A percentile compares a stretch with the other conserved stretches of the same genome.
Evolutionary conservation across 2,113 vertebrate species (phyloP).

Genomic region (Chloebia gouldiae): DNA sequence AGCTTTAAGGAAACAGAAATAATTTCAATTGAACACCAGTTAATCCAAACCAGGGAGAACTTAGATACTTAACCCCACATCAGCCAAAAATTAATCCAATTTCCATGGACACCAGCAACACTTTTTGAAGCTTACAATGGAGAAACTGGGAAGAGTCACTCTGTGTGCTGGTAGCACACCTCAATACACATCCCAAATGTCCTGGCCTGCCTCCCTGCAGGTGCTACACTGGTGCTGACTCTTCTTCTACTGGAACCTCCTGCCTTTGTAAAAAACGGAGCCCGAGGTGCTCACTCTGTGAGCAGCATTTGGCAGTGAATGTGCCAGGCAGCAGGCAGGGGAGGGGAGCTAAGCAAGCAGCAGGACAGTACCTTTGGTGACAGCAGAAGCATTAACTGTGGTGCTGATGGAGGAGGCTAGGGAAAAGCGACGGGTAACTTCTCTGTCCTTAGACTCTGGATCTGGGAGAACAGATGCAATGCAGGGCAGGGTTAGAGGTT

Average conservation of each 20-base stretch:
- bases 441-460: conserved; percentile 81
- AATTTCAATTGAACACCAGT: no score
- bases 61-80: background rate
- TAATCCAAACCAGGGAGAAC: no score
- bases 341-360: conserved; percentile 31
- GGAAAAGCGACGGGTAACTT: conserved; percentile 87
- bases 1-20: no score
- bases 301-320: background rate
- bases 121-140: background rate
- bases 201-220: background rate
- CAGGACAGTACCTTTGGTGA: conserved; percentile 84
- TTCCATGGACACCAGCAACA: background rate
- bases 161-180: background rate
- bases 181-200: background rate
- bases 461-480: conserved; percentile 73
- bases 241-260: background rate
- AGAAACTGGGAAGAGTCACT: background rate
- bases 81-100: background rate
- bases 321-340: background rate
- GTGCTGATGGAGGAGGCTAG: conserved; percentile 85
- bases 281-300: background rate
- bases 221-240: background rate
- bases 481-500: conserved; percentile 61
- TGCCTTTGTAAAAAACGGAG: background rate
- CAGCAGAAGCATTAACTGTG: conserved; percentile 75